Base-by-base conservation (phyloP, 1,140 invertebrate species). In the Cyphomyrmex costatus region DNA sequence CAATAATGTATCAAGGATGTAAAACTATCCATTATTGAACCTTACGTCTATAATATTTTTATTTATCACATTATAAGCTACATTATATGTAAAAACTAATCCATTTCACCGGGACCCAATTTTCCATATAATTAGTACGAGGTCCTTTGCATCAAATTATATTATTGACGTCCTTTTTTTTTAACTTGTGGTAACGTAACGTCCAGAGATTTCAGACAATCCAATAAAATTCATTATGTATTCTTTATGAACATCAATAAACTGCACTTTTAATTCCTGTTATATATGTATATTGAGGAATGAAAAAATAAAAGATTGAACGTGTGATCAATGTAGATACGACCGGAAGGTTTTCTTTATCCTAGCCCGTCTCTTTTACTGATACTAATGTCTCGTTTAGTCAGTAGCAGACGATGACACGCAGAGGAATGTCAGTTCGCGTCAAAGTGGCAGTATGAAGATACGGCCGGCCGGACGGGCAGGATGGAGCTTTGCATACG, bases 401-500 rank as follows among this genome's bases (percentile, higher is more conserved):
- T 19, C 60, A 46, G 84, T 68, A 65, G 61, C 49, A 83, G 70
- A 86, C 56, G 68, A 86, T 74, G 79, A 86, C 66, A 84, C 68
- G 79, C 79, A 16, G 68, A 27, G 77, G 85, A 86, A 86, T 84
- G 85, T 83, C 63, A 71, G 56, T 53, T 74, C 61, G 61, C 51
- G 82, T 76, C 84, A 79, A 86, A 63, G 76, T 80, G 76, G 30
- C 33, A 60, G 49, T 70, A 85, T 33, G 73, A 24, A 73, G 73
- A 53, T 74, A 66, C 78, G 46, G 51, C 16, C 49, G 19, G 58
- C 51, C 60, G 60, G 56, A 76, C 79, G 71, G 70, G 61, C 66
- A 66, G 56, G 85, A 80, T 73, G 51, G 70, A 87, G 87, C 66
- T 89, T 88, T 86, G 86, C 76, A 77, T 86, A 77, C 76, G 88